Evolutionary conservation across 2,888 invertebrate species (phyloP), one percentile per base, ranked within the genome.

Genomic region (Pseudolycoriella hygida): DNA sequence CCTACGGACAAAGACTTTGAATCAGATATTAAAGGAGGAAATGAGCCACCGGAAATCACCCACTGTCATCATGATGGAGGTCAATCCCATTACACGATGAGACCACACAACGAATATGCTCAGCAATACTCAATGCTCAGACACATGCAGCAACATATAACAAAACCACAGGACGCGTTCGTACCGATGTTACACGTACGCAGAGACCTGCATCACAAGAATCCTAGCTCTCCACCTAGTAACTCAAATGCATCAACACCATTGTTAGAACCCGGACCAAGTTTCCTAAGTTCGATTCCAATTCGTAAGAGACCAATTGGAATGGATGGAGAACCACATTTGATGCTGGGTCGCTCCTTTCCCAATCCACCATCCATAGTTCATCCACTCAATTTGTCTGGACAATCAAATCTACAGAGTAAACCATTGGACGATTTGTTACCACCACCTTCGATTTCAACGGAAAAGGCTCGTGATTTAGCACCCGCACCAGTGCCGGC

Each of bases 171-270:
- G 4, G 64, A 66, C 50, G 59, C 63, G n/a, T 65, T 61, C 47
- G 55, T 66, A 56, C 76, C 76, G 12, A 72, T 75, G 54, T 60
- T 86, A 38, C 84, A 86, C 57, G 85, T 86, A 46, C 71, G 86
- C 43, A 69, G 85, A 57, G 86, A 86, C 58, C 67, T 86, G 37
- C 74, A 81, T 54, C 72, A 73, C 60, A 67, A 72, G 38, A 60
- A 49, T 34, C 53, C 58, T 54, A 48, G 65, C 42, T 49, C 14
- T 59, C 70, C 45, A 67, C 72, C 50, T 67, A 68, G 38, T 64
- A 68, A 17, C 18, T 40, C 44, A 38, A 31, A 17, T 18, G 40
- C n/a, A 17, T 14, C 44, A 8, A 62, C 45, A 59, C 64, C 37
- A 4, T 54, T 63, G 15, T 40, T 50, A 18, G 65, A 65, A 45